A percentile compares a stretch with the other conserved stretches of the same genome.
Conservation (phyloP, 2,797 vertebrate species). For the Malurus leucopterus region DNA sequence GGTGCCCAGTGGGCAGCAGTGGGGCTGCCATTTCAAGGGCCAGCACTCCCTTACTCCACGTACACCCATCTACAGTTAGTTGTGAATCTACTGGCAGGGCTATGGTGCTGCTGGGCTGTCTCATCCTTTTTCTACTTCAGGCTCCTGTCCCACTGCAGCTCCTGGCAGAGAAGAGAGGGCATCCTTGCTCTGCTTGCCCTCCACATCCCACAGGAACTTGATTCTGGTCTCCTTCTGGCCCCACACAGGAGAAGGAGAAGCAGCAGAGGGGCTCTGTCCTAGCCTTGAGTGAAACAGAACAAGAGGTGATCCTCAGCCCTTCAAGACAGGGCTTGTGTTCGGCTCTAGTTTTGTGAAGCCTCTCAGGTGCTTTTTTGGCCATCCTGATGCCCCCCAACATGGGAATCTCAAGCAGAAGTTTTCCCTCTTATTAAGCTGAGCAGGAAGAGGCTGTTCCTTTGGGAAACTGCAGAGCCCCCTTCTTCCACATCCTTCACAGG, state of each 20-base stretch:
- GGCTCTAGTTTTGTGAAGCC: background rate
- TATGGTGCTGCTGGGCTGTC: background rate
- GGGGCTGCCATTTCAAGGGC: background rate
- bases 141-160: background rate
- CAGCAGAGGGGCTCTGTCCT: background rate
- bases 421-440: background rate
- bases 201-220: background rate
- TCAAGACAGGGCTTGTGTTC: background rate
- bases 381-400: background rate
- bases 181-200: background rate
- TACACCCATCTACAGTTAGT: background rate
- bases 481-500: background rate
- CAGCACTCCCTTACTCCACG: background rate
- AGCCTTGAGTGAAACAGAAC: background rate
- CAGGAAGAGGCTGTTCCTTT: background rate
- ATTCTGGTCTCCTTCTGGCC: background rate
- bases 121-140: background rate
- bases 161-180: background rate
- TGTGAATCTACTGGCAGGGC: background rate
- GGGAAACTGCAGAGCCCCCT: background rate
- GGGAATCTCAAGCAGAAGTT: background rate
- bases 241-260: background rate
- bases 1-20: background rate
- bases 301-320: background rate
- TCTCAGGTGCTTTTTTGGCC: background rate